Percentiles rank a stretch among this genome's conserved stretches.
Evolutionary conservation across 2,888 invertebrate genomes (phyloP).

Genomic region (Watsonalla binaria): DNA sequence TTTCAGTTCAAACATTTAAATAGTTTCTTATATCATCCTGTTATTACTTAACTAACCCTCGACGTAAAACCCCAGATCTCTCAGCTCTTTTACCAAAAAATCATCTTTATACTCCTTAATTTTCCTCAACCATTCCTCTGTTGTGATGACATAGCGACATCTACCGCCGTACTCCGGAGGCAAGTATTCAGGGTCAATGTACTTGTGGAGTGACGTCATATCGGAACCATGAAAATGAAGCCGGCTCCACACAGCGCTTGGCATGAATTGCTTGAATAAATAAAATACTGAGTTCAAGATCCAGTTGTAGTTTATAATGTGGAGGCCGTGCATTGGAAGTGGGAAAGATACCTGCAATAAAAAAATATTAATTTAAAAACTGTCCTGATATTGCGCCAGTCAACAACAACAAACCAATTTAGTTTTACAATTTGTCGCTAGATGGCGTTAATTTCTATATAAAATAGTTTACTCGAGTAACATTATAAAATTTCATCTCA

Average conservation of each 20-base stretch:
- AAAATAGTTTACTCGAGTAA: too few species aligned
- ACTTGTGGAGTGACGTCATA: slow-evolving; percentile 54
- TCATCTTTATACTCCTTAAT: slow-evolving; percentile 71
- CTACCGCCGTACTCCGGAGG: slow-evolving; percentile 63
- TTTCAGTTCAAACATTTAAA: too few species aligned
- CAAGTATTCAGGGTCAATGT: slow-evolving; percentile 53
- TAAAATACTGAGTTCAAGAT: slow-evolving; percentile 85
- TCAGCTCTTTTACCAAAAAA: slow-evolving; percentile 80
- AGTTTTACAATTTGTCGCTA: neutral
- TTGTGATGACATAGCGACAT: slow-evolving; percentile 77
- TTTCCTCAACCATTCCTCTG: slow-evolving; percentile 81
- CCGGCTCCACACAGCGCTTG: slow-evolving; percentile 79
- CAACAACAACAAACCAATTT: neutral
- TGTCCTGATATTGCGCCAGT: too few species aligned
- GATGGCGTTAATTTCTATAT: slow-evolving; percentile 6
- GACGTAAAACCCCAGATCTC: slow-evolving; percentile 77
- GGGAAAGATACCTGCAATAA: slow-evolving; percentile 83
- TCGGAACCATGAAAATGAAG: slow-evolving; percentile 64
- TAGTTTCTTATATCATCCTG: too few species aligned
- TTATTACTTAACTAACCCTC: slow-evolving; percentile 6
- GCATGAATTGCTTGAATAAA: slow-evolving; percentile 87
- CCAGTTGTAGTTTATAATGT: slow-evolving; percentile 89
- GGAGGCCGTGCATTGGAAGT: slow-evolving; percentile 83
- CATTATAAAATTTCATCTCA: too few species aligned
- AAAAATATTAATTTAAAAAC: neutral